phyloP scores from a whole-genome alignment of 2,797 vertebrate genomes.

The Acropternis orthonyx region DNA sequence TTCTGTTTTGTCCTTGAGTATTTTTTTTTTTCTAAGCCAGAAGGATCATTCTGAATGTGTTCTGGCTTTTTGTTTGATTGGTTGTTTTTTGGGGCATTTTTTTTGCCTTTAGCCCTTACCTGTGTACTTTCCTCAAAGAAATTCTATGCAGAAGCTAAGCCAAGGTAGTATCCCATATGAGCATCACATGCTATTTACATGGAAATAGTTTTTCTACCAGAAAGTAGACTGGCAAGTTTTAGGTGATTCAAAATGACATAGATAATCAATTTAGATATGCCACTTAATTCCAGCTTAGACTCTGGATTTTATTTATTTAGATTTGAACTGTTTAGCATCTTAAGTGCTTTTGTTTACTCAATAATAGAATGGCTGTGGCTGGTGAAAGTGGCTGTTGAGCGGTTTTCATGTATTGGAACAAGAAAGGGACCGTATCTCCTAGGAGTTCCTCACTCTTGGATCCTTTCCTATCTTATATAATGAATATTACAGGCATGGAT shows the following conservation, averaged over 20 bases:
- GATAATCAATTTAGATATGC: background rate
- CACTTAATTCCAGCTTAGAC: background rate
- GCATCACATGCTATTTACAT: background rate
- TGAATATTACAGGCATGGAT: background rate
- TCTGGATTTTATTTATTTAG: background rate
- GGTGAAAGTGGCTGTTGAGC: background rate
- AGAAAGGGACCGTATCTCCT: accelerated
- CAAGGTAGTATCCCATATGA: background rate
- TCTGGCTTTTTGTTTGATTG: background rate
- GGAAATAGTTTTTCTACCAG: background rate
- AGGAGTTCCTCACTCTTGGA: background rate
- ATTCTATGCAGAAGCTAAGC: background rate
- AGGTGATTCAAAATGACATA: background rate
- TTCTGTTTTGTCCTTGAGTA: background rate
- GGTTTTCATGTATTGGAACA: background rate
- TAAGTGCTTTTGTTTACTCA: background rate
- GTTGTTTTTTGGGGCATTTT: too few species aligned
- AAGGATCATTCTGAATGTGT: background rate
- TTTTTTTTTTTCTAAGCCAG: background rate
- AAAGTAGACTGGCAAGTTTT: background rate
- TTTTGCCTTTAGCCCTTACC: background rate
- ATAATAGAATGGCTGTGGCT: background rate
- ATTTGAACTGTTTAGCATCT: background rate
- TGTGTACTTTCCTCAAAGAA: background rate
- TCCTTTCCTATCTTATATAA: accelerated